phyloP scores from a whole-genome alignment of 2,888 invertebrate genomes.

The Uloborus plumipes region DNA sequence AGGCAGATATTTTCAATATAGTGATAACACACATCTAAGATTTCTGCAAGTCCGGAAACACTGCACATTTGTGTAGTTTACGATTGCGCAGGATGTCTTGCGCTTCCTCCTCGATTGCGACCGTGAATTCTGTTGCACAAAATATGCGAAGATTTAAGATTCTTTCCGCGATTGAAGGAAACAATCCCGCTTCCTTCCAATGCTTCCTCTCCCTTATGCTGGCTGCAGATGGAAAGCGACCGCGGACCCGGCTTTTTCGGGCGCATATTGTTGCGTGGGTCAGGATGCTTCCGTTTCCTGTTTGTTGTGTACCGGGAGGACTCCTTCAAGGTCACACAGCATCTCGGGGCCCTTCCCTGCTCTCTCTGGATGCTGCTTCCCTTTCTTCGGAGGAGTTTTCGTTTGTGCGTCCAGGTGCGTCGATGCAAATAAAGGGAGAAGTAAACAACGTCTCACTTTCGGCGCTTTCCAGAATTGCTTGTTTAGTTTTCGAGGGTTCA shows the following conservation, averaged over 20 bases:
- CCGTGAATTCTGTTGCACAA: too few relatives aligned
- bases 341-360: neutral
- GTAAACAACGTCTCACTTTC: constrained; percentile 55
- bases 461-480: constrained; percentile 30
- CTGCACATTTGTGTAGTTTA: too few relatives aligned
- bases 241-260: constrained; percentile 24
- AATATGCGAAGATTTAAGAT: too few relatives aligned
- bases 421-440: neutral
- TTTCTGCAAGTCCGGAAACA: too few relatives aligned
- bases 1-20: too few relatives aligned
- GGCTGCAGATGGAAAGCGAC: constrained; percentile 21
- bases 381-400: constrained; percentile 15
- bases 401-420: constrained; percentile 44
- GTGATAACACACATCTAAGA: too few relatives aligned
- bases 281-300: constrained; percentile 60
- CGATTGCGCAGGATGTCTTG: too few relatives aligned
- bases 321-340: constrained; percentile 31
- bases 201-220: neutral
- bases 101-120: too few relatives aligned
- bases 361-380: too few relatives aligned
- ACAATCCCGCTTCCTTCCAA: neutral
- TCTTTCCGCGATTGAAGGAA: too few relatives aligned
- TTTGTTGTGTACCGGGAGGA: constrained; percentile 33
- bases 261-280: constrained; percentile 38
- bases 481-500: constrained; percentile 16